Conservation (phyloP, 2,888 invertebrate species). For the Myopa tessellatipennis region DNA sequence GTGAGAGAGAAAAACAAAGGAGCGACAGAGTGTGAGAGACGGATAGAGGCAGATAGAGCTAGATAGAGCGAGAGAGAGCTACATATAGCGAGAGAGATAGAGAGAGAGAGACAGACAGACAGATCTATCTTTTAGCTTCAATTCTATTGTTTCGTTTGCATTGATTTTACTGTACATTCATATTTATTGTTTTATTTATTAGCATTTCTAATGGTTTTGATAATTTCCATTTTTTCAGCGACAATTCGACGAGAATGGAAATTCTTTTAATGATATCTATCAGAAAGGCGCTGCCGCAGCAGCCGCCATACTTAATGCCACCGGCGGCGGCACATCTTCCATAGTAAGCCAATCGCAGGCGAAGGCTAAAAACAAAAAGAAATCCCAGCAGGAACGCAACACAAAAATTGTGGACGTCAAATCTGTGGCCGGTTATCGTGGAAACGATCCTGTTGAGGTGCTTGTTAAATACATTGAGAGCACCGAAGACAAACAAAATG, state of each 20-base stretch:
- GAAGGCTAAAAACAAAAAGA: constrained; percentile 70
- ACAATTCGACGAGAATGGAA: constrained; percentile 83
- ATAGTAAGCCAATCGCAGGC: constrained; percentile 70
- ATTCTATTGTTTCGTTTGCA: too few species aligned
- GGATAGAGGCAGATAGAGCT: too few species aligned
- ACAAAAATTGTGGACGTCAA: constrained; percentile 69
- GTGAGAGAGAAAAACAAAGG: not conserved
- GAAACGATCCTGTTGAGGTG: constrained; percentile 81
- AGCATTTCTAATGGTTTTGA: constrained; percentile 40
- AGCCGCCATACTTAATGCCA: constrained; percentile 2
- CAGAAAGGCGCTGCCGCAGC: constrained; percentile 35
- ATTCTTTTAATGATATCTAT: constrained; percentile 72
- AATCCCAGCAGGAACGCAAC: constrained; percentile 71
- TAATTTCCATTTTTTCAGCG: constrained; percentile 64
- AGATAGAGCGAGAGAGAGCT: not conserved
- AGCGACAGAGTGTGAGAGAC: too few species aligned
- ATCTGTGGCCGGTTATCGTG: constrained; percentile 82
- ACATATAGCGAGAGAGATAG: too few species aligned
- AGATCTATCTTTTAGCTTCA: too few species aligned
- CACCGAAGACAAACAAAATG: constrained; percentile 64
- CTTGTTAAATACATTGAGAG: constrained; percentile 84
- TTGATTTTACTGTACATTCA: too few species aligned
- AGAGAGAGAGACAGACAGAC: too few species aligned
- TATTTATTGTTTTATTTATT: constrained; percentile 9
- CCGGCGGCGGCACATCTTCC: constrained; percentile 35